Evolutionary conservation across 2,113 vertebrate species (phyloP).

Genomic region (Dasyurus viverrinus): DNA sequence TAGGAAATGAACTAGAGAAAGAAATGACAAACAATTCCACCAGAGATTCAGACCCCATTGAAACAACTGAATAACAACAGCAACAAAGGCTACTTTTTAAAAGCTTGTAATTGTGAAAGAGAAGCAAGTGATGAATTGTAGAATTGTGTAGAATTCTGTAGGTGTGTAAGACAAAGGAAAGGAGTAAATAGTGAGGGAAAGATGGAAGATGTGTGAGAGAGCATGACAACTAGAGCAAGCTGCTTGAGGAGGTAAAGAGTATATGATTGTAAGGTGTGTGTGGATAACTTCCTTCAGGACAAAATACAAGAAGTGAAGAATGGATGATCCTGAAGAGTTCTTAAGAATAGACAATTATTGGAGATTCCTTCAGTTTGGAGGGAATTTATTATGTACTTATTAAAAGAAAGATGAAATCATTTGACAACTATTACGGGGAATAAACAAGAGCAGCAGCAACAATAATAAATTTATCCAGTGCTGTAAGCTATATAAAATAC

Average conservation of each 20-base stretch:
- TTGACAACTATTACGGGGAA: not conserved
- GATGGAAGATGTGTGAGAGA: not conserved
- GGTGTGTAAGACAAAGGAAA: not conserved
- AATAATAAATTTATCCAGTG: not conserved
- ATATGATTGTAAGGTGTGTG: not conserved
- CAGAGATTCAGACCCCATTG: too few relatives aligned
- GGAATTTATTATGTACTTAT: not conserved
- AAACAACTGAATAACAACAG: too few relatives aligned
- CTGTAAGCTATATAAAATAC: not conserved
- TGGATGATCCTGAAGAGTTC: not conserved
- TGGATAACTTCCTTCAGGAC: not conserved
- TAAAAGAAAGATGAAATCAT: not conserved
- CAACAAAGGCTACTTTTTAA: not conserved
- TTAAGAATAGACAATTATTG: not conserved
- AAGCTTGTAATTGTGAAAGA: not conserved
- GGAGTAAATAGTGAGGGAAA: not conserved
- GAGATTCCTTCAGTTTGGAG: not conserved
- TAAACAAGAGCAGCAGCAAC: not conserved
- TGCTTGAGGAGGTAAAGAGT: not conserved
- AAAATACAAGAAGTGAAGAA: not conserved
- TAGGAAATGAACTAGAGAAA: too few relatives aligned
- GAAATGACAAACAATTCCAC: too few relatives aligned
- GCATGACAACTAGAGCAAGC: not conserved
- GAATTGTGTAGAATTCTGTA: too few relatives aligned
- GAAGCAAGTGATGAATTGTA: not conserved